phyloP scores from a whole-genome alignment of 2,797 vertebrate genomes.

The Percopsis omiscomaycus region DNA sequence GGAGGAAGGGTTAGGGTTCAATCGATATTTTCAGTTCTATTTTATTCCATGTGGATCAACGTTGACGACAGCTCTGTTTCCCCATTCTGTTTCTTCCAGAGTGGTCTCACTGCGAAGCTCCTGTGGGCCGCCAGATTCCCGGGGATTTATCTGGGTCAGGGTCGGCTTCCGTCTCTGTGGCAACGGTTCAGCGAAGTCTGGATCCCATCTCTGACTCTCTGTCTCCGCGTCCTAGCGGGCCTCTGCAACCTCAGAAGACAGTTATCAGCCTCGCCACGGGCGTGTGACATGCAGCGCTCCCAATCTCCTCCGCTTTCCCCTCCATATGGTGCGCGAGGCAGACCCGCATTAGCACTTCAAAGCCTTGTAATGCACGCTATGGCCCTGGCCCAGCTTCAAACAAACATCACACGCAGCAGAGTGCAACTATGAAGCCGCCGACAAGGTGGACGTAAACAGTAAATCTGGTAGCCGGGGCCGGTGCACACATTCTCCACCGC shows the following conservation, averaged over 20 bases:
- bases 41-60: conserved; percentile 72
- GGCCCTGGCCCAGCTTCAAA: conserved; percentile 51
- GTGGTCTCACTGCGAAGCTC: background rate
- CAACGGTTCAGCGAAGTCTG: background rate
- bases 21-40: conserved; percentile 68
- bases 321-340: conserved; percentile 38
- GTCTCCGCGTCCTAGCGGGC: conserved; percentile 18
- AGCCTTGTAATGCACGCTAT: conserved; percentile 30
- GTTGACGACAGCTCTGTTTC: conserved; percentile 54
- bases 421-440: conserved; percentile 46
- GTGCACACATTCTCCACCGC: background rate
- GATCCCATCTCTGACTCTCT: conserved; percentile 30
- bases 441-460: conserved; percentile 49
- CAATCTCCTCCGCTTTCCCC: conserved; percentile 39
- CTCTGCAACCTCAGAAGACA: conserved; percentile 20
- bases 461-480: conserved; percentile 38
- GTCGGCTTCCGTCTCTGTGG: conserved; percentile 18
- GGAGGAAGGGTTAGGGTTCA: conserved; percentile 52
- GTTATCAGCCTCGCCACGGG: conserved; percentile 24
- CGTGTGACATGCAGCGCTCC: conserved; percentile 29
- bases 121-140: background rate
- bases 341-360: conserved; percentile 61
- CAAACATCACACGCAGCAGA: conserved; percentile 57
- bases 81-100: conserved; percentile 17
- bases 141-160: conserved; percentile 49